Conservation (phyloP, 2,888 invertebrate genomes). For the Timandra comae region DNA sequence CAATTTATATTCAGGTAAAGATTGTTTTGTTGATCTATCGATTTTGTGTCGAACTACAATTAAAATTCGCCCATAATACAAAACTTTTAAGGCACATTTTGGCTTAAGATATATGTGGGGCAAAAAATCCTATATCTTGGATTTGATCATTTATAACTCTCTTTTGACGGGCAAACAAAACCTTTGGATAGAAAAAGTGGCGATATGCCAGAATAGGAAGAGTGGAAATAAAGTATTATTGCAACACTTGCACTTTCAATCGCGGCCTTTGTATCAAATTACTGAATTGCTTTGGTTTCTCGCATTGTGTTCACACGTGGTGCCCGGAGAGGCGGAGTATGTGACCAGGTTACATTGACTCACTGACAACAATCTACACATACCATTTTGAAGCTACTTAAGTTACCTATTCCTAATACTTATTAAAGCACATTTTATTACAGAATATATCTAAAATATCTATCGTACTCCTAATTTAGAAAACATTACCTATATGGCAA, state of each 20-base stretch:
- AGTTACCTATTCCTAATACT: too few species aligned
- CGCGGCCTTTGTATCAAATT: constrained; percentile 47
- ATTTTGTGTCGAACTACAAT: constrained; percentile 5
- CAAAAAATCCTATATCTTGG: constrained; percentile 63
- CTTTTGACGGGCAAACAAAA: constrained; percentile 68
- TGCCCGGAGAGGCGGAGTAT: too few species aligned
- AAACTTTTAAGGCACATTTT: constrained; percentile 26
- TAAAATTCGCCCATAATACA: background rate
- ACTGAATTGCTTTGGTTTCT: constrained; percentile 42
- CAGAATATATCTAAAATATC: too few species aligned
- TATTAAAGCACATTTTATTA: too few species aligned
- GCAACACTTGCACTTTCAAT: constrained; percentile 76
- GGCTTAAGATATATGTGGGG: constrained; percentile 5
- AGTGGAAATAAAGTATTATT: constrained; percentile 71
- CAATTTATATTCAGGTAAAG: constrained; percentile 54
- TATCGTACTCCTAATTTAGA: too few species aligned
- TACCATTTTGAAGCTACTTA: too few species aligned
- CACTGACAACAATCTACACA: too few species aligned
- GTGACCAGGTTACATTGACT: too few species aligned
- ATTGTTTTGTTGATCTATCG: constrained; percentile 28
- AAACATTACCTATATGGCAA: too few species aligned
- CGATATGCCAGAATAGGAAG: constrained; percentile 56
- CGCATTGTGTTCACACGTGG: constrained; percentile 32
- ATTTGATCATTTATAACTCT: constrained; percentile 73
- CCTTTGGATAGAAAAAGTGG: constrained; percentile 48